Base-by-base conservation (phyloP, 2,888 invertebrate genomes). In the Sipunculus nudus region DNA sequence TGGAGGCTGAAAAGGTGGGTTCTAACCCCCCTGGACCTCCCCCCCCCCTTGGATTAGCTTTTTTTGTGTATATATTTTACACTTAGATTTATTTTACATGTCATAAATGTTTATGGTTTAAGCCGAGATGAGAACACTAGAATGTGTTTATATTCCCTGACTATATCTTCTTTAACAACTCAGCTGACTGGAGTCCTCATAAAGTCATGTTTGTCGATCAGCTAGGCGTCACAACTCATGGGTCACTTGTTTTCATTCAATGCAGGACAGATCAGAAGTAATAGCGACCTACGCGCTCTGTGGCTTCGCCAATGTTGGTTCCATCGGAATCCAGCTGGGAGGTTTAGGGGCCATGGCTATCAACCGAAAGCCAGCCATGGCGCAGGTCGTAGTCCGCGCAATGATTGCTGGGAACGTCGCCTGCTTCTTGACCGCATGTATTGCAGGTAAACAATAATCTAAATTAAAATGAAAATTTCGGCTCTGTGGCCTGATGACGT, bases 341-440 rank as follows among this genome's bases (percentile, higher is more conserved):
- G 65, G 57, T 10, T 53, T 75, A 32, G 65, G 65, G 4, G 67
- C 72, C n/a, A 61, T 75, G 67, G 70, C 68, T 10, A 74, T 74
- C 8, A 61, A 63, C 19, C 45, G 70, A 31, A 58, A 63, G 28
- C 25, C 55, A 8, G 68, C 56, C 32, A 45, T 72, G 26, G 60
- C 74, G 0, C 50, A 55, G 26, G 35, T 75, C 16, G 72, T 68
- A 1, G 48, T 68, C n/a, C 41, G 74, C 10, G 82, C 83, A 0
- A 79, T 83, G 80, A 75, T 83, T 10, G 78, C 81, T 10, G 82
- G 82, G 16, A 81, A 77, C 57, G 77, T 81, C 6, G 81, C 81
- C 2, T 83, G 81, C 61, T 83, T 83, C 66, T 67, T 82, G 67
- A 83, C 80, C 3, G 83, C 83, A 0, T 80, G 80, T 54, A 76